phyloP scores from a whole-genome alignment of 2,113 vertebrate genomes.

The Oenanthe oenanthe region DNA sequence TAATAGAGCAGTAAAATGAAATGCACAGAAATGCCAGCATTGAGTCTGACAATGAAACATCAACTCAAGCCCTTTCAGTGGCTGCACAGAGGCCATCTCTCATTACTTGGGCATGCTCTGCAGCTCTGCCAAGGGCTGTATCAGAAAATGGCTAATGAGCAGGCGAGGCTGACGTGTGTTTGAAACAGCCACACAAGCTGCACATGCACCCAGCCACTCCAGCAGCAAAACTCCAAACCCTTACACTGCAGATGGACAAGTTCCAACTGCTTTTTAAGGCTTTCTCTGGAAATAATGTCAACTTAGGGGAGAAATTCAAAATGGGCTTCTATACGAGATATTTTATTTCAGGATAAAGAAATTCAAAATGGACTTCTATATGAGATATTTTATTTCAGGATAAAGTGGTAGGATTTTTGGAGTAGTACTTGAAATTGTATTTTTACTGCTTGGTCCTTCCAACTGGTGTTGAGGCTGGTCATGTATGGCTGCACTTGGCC shows the following conservation, averaged over 20 bases:
- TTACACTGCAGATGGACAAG: background rate
- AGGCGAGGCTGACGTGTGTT: background rate
- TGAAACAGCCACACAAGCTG: background rate
- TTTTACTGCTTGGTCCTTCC: background rate
- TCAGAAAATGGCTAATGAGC: background rate
- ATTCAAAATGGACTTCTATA: background rate
- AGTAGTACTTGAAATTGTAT: background rate
- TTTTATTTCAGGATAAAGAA: background rate
- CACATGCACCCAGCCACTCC: background rate
- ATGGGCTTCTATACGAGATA: background rate
- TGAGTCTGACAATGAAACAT: background rate
- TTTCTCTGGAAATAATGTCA: background rate
- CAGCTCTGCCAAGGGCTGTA: background rate
- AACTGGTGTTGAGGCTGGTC: background rate
- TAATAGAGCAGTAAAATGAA: background rate
- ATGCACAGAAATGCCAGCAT: background rate
- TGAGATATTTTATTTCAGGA: background rate
- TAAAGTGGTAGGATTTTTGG: background rate
- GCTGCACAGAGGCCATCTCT: background rate
- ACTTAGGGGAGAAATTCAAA: background rate
- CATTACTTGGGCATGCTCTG: background rate
- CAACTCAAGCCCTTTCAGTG: background rate
- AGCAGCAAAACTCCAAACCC: background rate
- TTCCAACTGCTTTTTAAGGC: background rate
- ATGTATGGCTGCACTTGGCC: fast-evolving